Conservation (phyloP, 2,113 vertebrate species). For the Panthera uncia region DNA sequence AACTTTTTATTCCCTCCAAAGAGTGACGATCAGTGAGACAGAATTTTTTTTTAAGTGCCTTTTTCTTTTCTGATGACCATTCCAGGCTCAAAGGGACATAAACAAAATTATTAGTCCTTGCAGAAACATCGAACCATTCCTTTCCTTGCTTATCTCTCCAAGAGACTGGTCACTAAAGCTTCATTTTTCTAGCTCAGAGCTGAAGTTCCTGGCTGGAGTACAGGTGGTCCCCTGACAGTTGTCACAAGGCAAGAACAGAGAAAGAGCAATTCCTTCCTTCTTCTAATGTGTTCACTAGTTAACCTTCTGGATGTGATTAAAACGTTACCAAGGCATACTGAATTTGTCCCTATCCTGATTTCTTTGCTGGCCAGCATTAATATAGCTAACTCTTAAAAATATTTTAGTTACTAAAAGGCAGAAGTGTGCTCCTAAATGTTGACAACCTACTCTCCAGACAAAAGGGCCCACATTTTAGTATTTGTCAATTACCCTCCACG, state of each 20-base stretch:
- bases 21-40: not conserved
- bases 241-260: not conserved
- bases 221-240: not conserved
- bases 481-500: not conserved
- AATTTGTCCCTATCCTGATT: not conserved
- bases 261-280: not conserved
- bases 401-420: not conserved
- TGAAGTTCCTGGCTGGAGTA: not conserved
- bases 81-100: not conserved
- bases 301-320: not conserved
- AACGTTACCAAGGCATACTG: not conserved
- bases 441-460: not conserved
- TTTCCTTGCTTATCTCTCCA: not conserved
- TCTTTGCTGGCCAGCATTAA: not conserved
- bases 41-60: not conserved
- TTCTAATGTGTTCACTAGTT: not conserved
- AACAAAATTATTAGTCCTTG: not conserved
- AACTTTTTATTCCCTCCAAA: not conserved
- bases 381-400: not conserved
- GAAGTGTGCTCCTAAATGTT: not conserved
- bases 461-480: not conserved
- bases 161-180: not conserved
- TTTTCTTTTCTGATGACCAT: slow-evolving; percentile 17
- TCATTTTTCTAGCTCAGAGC: not conserved
- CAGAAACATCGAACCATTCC: not conserved